Evolutionary conservation across 2,888 invertebrate genomes (phyloP), one percentile per base, ranked within the genome.

Genomic region (Caenorhabditis japonica): DNA sequence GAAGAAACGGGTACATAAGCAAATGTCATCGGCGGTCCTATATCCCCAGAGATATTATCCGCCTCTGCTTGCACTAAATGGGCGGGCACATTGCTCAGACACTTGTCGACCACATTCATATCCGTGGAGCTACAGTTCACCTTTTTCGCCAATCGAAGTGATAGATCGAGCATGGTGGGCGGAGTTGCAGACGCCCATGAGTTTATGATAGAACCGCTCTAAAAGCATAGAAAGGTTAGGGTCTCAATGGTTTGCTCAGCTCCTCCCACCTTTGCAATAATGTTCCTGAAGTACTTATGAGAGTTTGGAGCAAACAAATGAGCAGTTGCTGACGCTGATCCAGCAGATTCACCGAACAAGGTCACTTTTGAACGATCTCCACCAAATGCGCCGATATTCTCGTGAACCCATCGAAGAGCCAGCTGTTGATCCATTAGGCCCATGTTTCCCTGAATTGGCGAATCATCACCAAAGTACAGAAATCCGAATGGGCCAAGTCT

Each of bases 401-500:
- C 93, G 88, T 94, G 92, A 38, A 96, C 91, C 97, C 97, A 97
- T 69, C 93, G 91, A 25, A 97, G 92, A 1, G 96, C 96, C 85
- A 95, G 88, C 12, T 93, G 93, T 90, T 97, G 96, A 90, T 97
- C 97, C 92, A 94, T 93, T 15, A 97, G 90, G 0, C 90, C 95
- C 92, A 94, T 93, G 89, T 96, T 96, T 7, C 94, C 94, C 0
- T 94, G 94, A 0, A 93, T 92, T 81, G 93, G 93, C 79, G 85
- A 81, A n/a, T 83, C 93, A 82, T 92, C 92, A 53, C 92, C 92
- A 86, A 95, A 90, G 89, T 94, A 95, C 61, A 96, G 91, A 90
- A 96, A 97, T 19, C 96, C 96, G 88, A 96, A 95, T 0, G 94
- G 93, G 10, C 95, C 95, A 30, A 95, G 92, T 64, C 96, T 92